These are phyloP conservation scores for Lymantria monacha DNA, from an alignment of 2,888 invertebrate genomes.

Conservation along the genomic window DNA sequence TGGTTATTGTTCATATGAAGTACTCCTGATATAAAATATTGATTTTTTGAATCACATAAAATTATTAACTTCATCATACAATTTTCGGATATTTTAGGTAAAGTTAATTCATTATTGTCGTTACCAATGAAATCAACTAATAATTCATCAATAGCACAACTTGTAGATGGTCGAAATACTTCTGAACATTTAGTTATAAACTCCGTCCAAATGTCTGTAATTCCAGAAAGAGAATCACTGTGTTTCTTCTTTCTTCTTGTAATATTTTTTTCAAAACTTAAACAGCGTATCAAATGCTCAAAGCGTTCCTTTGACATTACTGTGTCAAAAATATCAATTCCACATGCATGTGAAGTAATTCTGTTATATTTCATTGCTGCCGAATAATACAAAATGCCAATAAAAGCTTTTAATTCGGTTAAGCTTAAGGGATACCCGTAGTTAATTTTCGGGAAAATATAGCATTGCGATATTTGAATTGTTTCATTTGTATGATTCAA, in stretches of 20 bases:
- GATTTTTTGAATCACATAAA: constrained; percentile 2
- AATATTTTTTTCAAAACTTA: constrained; percentile 5
- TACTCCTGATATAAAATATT: constrained; percentile 2
- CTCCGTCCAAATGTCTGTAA: constrained; percentile 1
- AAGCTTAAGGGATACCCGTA: not conserved
- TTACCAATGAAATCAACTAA: constrained; percentile 1
- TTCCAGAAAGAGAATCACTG: not conserved
- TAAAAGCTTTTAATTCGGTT: constrained; percentile 4
- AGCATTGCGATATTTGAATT: constrained; percentile 3
- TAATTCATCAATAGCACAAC: constrained; percentile 3
- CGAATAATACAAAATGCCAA: constrained; percentile 2
- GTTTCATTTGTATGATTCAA: constrained; percentile 5
- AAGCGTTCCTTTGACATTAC: constrained; percentile 3
- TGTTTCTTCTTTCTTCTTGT: not conserved
- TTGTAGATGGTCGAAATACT: constrained; percentile 2
- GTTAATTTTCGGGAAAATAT: not conserved
- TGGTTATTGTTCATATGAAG: not conserved
- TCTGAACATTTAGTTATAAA: constrained; percentile 2
- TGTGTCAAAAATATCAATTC: constrained; percentile 1
- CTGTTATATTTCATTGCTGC: constrained; percentile 1
- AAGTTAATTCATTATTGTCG: not conserved
- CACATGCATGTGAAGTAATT: not conserved
- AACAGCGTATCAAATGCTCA: not conserved
- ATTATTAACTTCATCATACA: not conserved
- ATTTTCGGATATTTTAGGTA: not conserved